Percentiles rank a stretch among this genome's conserved stretches.
Conservation (phyloP, 2,888 invertebrate genomes). For the Malthinus flaveolus region DNA sequence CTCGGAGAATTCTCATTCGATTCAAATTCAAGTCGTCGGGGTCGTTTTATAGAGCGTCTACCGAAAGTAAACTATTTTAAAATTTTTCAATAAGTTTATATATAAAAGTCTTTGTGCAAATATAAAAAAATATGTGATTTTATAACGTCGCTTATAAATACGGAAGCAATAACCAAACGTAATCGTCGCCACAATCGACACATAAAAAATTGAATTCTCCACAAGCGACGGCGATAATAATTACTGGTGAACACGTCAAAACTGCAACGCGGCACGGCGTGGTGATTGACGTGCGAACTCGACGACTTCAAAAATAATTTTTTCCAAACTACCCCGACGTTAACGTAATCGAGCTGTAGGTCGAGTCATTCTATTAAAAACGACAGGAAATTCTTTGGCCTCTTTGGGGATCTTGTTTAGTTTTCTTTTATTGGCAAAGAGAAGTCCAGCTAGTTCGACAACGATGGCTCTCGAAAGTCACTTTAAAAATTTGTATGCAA, state of each 20-base stretch:
- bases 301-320: background rate
- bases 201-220: too few species aligned
- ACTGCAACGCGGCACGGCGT: too few species aligned
- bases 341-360: slow-evolving; percentile 34
- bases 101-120: too few species aligned
- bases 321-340: background rate
- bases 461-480: slow-evolving; percentile 37
- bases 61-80: slow-evolving; percentile 20
- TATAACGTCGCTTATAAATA: background rate
- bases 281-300: too few species aligned
- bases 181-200: too few species aligned
- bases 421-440: slow-evolving; percentile 42
- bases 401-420: slow-evolving; percentile 41
- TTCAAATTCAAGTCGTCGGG: slow-evolving; percentile 41
- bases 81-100: slow-evolving; percentile 3
- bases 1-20: slow-evolving; percentile 44
- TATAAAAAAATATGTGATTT: background rate
- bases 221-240: too few species aligned
- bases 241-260: too few species aligned
- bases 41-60: slow-evolving; percentile 34
- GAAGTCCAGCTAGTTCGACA: slow-evolving; percentile 35
- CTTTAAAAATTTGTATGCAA: slow-evolving; percentile 51
- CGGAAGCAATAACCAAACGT: too few species aligned
- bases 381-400: slow-evolving; percentile 42
- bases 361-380: slow-evolving; percentile 41